A percentile compares a stretch with the other conserved stretches of the same genome.
Evolutionary conservation across 2,113 vertebrate genomes (phyloP).

Genomic region (Alaudala cheleensis): DNA sequence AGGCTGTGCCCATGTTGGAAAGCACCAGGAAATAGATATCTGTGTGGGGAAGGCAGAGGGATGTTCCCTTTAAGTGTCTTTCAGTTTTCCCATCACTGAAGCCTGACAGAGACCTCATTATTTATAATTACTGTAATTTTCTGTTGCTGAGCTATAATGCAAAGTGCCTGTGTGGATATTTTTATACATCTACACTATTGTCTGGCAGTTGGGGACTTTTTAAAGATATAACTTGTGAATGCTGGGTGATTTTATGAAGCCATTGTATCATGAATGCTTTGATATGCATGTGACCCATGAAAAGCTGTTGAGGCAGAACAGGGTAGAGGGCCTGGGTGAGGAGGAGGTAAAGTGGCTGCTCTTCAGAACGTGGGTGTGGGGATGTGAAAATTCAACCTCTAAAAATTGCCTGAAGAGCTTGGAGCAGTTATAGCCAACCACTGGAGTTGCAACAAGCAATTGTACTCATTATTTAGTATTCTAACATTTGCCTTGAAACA

Average conservation of each 20-base stretch:
- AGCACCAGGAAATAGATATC: neutral
- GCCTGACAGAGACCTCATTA: neutral
- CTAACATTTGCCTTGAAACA: neutral
- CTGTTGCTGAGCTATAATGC: neutral
- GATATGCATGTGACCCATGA: neutral
- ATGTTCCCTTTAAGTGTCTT: neutral
- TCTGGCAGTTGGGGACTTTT: neutral
- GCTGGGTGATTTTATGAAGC: neutral
- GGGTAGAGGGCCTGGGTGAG: neutral
- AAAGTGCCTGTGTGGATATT: neutral
- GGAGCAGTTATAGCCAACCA: neutral
- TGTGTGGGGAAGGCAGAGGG: neutral
- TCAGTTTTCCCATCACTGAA: neutral
- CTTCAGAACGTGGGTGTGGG: neutral
- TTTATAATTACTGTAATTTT: slow-evolving; percentile 12
- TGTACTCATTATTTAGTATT: neutral
- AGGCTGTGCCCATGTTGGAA: neutral
- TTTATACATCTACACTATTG: neutral
- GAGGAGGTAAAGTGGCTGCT: neutral
- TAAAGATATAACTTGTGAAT: neutral
- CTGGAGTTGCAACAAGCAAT: neutral
- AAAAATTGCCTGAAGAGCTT: neutral
- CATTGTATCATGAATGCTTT: neutral
- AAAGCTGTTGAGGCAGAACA: neutral
- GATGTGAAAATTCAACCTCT: neutral